Base-by-base conservation (phyloP, 2,888 invertebrate genomes). In the Drosophila conformis region DNA sequence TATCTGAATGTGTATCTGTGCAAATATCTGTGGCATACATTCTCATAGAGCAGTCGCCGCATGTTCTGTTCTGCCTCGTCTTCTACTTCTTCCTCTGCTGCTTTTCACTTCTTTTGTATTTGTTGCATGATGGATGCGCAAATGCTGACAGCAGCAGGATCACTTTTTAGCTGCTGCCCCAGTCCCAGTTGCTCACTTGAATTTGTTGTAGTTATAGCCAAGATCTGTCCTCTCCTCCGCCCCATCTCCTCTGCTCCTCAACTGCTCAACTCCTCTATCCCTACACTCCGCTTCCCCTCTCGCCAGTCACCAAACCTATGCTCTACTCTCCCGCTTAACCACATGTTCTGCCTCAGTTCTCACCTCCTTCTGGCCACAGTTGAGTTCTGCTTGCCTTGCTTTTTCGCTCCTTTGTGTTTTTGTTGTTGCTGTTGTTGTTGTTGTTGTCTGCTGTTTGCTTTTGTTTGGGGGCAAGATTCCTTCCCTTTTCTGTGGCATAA, bases 11-110 rank as follows among this genome's bases (percentile, higher is more conserved):
- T 21, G 57, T 58, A 51, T 66, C 66, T 67, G 79, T 75, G 79
- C 75, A 80, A 79, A 80, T 78, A 81, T 75, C 67, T 82, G 75
- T 80, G 82, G 79, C 80, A 80, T 80, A 79, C 68, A 76, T 78
- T 78, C 80, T 60, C 78, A 81, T 73, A 76, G 60, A 76, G 64
- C 75, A 61, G 57, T 46, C 62, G 75, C 36, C 59, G 73, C 46
- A 59, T 62, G 25, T 56, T 54, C 27, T 58, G 49, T 48, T 21
- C 29, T 46, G 42, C 21, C 38, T 18, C 38, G 4, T 8, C 11
- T 56, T 25, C 52, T 38, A 36, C 13, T 33, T 29, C 21, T 10
- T 7, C 5, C 27, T 29, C 18, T 10, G 46, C 46, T 25, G 21
- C 25, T 33, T 48, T 29, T 38, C 21, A 11, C 3, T 48, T 59